Percentiles rank a stretch among this genome's conserved stretches.
Evolutionary conservation across 2,797 vertebrate species (phyloP).

Genomic region (Pseudotriccus pelzelni): DNA sequence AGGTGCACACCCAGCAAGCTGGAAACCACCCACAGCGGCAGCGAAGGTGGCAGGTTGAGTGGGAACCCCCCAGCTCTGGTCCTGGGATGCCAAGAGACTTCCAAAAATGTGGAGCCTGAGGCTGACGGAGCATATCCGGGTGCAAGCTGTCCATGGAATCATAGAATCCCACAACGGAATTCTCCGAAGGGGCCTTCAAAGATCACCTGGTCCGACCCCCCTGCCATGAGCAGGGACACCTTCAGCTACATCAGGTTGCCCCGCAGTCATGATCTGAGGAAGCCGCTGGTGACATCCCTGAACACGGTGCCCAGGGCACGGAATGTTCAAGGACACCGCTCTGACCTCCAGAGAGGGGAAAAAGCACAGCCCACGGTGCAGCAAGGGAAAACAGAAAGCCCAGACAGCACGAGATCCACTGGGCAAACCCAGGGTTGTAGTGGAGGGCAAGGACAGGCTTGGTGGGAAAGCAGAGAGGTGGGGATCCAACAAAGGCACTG

Average conservation of each 20-base stretch:
- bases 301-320: rapidly evolving
- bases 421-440: background rate
- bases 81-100: background rate
- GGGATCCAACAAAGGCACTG: background rate
- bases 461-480: background rate
- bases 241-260: background rate
- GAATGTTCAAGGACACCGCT: background rate
- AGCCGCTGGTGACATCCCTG: background rate
- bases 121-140: rapidly evolving
- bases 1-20: background rate
- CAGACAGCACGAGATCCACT: background rate
- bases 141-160: background rate
- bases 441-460: background rate
- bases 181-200: background rate
- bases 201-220: background rate
- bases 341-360: background rate
- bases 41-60: background rate
- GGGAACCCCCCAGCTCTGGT: rapidly evolving
- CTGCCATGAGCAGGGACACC: background rate
- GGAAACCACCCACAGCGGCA: background rate
- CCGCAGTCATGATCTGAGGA: background rate
- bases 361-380: background rate
- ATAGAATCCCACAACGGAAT: no score
- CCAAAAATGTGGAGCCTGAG: rapidly evolving
- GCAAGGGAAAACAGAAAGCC: background rate